A percentile compares a stretch with the other conserved stretches of the same genome.
Evolutionary conservation across 2,888 invertebrate species (phyloP).

Genomic region (Ptycholaimellus sp.): DNA sequence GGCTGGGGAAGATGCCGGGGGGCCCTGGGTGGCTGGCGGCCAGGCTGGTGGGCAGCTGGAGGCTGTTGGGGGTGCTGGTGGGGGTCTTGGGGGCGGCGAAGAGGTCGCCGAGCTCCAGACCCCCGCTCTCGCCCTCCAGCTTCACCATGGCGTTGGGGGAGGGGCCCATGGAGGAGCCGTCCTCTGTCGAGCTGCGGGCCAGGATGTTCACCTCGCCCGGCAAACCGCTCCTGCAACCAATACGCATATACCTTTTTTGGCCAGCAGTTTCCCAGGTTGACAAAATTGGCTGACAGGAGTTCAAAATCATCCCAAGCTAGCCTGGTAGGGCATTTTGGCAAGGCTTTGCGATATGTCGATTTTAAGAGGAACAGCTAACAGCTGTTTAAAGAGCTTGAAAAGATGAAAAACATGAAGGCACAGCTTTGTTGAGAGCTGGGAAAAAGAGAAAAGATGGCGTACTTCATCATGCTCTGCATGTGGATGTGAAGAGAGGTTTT

Average conservation of each 20-base stretch:
- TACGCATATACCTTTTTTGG: too few species aligned
- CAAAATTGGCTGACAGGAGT: too few species aligned
- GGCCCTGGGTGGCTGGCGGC: not conserved
- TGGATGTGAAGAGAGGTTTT: constrained; percentile 19
- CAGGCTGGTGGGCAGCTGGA: not conserved
- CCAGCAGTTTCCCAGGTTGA: too few species aligned
- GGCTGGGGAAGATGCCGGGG: constrained; percentile 7
- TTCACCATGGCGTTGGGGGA: not conserved
- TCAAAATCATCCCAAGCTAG: too few species aligned
- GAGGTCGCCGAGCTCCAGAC: too few species aligned
- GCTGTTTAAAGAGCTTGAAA: too few species aligned
- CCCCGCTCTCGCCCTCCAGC: not conserved
- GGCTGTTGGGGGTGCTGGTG: not conserved
- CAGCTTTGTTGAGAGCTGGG: too few species aligned
- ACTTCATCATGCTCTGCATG: constrained; percentile 18
- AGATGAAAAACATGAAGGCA: too few species aligned
- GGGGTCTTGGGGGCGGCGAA: not conserved
- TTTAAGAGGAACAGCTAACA: too few species aligned
- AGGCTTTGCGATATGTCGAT: too few species aligned
- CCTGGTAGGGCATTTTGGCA: too few species aligned
- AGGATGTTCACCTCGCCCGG: constrained; percentile 19
- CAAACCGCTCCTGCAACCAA: constrained; percentile 12
- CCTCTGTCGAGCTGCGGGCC: constrained; percentile 15
- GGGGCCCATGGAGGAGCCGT: not conserved
- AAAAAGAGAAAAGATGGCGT: too few species aligned